Percentiles rank a stretch among this genome's conserved stretches.
Conservation (phyloP, 2,797 vertebrate species). For the Leptodactylus fallax region DNA sequence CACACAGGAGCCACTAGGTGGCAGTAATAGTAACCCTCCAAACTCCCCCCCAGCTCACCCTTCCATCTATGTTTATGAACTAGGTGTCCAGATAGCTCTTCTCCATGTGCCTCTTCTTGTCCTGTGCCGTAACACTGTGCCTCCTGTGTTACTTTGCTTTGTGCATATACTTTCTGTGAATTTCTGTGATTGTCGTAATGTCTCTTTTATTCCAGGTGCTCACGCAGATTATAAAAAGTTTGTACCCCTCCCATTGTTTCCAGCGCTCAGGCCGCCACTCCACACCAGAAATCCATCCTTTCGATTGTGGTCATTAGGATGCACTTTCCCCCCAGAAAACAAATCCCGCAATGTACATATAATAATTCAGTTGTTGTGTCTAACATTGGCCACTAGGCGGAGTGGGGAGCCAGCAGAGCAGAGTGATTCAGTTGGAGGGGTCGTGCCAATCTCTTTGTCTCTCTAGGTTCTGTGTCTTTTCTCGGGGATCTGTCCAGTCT, state of each 20-base stretch:
- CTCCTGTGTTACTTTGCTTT: slow-evolving; percentile 51
- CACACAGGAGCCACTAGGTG: neutral
- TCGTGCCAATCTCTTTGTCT: slow-evolving; percentile 10
- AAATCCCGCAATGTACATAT: neutral
- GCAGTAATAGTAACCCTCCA: neutral
- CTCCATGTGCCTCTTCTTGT: slow-evolving; percentile 44
- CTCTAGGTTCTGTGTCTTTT: slow-evolving; percentile 39
- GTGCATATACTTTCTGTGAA: slow-evolving; percentile 50
- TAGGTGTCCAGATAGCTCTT: neutral
- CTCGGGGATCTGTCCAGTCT: slow-evolving; percentile 33
- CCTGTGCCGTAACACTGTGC: slow-evolving; percentile 52
- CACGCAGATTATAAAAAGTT: neutral
- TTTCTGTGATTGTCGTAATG: slow-evolving; percentile 61
- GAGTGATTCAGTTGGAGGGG: slow-evolving; percentile 20
- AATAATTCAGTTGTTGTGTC: neutral
- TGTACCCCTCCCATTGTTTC: slow-evolving; percentile 16
- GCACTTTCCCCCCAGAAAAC: neutral
- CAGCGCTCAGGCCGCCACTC: neutral
- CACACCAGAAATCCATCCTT: neutral
- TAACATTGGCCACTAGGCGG: neutral
- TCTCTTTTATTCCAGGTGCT: slow-evolving; percentile 56
- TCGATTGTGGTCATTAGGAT: neutral
- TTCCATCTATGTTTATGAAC: slow-evolving; percentile 4
- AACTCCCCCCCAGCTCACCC: neutral
- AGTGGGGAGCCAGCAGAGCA: neutral